Evolutionary conservation across 2,113 vertebrate genomes (phyloP).

Genomic region (Caretta caretta): DNA sequence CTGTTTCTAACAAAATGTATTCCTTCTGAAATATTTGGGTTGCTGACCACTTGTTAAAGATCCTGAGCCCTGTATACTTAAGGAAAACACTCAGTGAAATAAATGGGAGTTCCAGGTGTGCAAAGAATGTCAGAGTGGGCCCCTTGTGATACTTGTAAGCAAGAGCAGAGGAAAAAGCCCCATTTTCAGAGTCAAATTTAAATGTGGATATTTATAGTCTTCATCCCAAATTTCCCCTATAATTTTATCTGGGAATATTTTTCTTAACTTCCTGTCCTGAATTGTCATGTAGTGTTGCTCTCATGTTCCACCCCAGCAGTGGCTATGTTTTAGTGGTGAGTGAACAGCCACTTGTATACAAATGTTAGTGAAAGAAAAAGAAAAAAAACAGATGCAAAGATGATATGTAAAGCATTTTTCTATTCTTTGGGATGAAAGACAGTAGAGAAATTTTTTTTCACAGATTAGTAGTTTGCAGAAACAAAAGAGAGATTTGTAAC

Average conservation of each 20-base stretch:
- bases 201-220: not conserved
- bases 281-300: not conserved
- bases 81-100: not conserved
- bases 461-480: conserved; percentile 6
- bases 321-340: conserved; percentile 21
- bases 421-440: conserved; percentile 6
- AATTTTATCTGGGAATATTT: not conserved
- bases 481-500: not conserved
- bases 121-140: not conserved
- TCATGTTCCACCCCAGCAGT: not conserved
- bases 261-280: not conserved
- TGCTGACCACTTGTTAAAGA: not conserved
- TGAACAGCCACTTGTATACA: not conserved
- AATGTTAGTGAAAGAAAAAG: not conserved
- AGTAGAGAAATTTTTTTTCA: conserved; percentile 26
- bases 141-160: not conserved
- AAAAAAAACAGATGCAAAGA: not conserved
- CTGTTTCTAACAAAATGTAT: conserved; percentile 13
- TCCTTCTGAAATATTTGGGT: not conserved
- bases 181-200: not conserved
- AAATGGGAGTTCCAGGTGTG: not conserved
- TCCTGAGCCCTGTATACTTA: not conserved
- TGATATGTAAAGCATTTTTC: conserved; percentile 11
- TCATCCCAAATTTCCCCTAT: not conserved
- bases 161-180: not conserved